Conservation (phyloP, 2,797 vertebrate genomes). For the Sparidentex hasta region DNA sequence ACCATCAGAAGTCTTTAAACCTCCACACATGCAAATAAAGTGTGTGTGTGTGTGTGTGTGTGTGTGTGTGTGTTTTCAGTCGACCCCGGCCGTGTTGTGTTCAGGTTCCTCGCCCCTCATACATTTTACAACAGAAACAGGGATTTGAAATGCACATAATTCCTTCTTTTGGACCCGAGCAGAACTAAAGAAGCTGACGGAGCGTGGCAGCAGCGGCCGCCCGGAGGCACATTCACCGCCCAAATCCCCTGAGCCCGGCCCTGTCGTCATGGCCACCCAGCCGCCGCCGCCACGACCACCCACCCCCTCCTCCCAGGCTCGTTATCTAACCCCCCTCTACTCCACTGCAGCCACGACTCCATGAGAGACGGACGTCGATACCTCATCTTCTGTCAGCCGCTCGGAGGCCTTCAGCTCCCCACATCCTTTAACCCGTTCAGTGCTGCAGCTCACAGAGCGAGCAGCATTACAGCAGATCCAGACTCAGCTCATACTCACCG, state of each 20-base stretch:
- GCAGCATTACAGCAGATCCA: too few species aligned
- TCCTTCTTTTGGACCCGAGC: conserved; percentile 49
- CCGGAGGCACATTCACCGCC: conserved; percentile 42
- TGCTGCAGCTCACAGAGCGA: neutral
- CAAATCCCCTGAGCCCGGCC: conserved; percentile 20
- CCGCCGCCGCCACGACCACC: neutral
- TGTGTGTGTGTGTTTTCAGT: neutral
- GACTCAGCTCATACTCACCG: too few species aligned
- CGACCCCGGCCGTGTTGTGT: conserved; percentile 28
- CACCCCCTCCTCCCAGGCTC: neutral
- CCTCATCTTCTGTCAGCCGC: conserved; percentile 47
- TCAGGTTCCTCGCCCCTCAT: conserved; percentile 50
- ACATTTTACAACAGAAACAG: conserved; percentile 52
- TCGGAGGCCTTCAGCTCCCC: neutral
- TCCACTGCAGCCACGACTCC: conserved; percentile 28
- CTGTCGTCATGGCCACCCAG: conserved; percentile 38
- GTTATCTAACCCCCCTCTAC: conserved; percentile 13
- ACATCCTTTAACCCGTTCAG: conserved; percentile 24
- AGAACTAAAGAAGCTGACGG: conserved; percentile 63
- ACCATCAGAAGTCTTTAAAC: conserved; percentile 20
- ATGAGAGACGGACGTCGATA: conserved; percentile 41
- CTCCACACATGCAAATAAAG: conserved; percentile 30
- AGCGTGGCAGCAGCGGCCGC: conserved; percentile 41
- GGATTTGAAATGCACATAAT: conserved; percentile 66
- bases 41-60: conserved; percentile 1